These are phyloP conservation scores for Anguilla japonica DNA, from an alignment of 2,113 vertebrate genomes.

Conservation along the genomic window DNA sequence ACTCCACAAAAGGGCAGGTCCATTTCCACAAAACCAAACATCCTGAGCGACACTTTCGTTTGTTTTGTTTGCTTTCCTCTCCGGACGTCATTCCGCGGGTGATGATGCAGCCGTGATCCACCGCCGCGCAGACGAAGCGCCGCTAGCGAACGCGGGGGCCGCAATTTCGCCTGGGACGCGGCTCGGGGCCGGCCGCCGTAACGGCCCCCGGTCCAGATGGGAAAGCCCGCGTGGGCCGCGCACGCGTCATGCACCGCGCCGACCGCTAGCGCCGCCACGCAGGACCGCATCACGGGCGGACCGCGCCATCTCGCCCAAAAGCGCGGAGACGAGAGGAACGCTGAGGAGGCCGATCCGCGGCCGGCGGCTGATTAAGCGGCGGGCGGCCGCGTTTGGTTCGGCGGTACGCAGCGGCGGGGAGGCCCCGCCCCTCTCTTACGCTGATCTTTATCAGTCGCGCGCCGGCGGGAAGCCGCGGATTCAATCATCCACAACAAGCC, in stretches of 20 bases:
- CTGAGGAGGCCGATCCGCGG: conserved; percentile 53
- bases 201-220: conserved; percentile 28
- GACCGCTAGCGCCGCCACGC: conserved; percentile 29
- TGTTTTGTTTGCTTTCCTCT: conserved; percentile 41
- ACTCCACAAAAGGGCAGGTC: neutral
- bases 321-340: conserved; percentile 47
- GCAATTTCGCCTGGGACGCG: conserved; percentile 63
- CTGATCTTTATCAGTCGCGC: conserved; percentile 57
- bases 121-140: conserved; percentile 67
- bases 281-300: conserved; percentile 29
- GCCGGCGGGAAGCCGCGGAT: conserved; percentile 44
- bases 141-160: conserved; percentile 54
- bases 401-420: conserved; percentile 1
- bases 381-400: conserved; percentile 6
- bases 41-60: neutral
- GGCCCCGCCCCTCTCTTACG: conserved; percentile 44
- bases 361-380: conserved; percentile 2
- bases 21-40: neutral
- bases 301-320: conserved; percentile 37
- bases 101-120: conserved; percentile 53
- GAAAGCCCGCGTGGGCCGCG: conserved; percentile 37
- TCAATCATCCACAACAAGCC: conserved; percentile 37
- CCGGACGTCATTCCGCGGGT: conserved; percentile 58
- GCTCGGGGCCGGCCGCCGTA: neutral
- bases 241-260: conserved; percentile 33